These are phyloP conservation scores for Adelognathus sp. DNA, from an alignment of 2,888 invertebrate species.

Conservation along the genomic window DNA sequence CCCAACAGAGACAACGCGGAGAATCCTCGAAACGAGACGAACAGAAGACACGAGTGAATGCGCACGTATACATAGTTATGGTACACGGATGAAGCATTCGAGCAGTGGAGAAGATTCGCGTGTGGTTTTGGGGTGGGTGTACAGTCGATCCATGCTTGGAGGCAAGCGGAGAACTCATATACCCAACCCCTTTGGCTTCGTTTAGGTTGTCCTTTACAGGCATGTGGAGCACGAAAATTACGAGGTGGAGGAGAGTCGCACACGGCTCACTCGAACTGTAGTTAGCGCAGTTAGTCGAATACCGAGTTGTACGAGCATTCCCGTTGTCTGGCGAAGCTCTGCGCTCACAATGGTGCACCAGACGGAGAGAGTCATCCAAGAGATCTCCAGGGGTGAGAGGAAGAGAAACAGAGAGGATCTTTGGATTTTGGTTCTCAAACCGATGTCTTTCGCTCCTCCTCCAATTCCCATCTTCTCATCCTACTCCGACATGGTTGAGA, in stretches of 20 bases:
- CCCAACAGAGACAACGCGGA: background rate
- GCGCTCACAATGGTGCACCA: background rate
- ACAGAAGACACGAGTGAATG: background rate
- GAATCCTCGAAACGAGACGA: background rate
- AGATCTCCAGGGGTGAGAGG: background rate
- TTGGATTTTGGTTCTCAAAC: background rate
- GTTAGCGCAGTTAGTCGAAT: constrained; percentile 66
- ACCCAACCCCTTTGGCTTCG: background rate
- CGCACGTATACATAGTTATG: background rate
- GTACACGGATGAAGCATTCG: background rate
- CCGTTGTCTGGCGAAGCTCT: background rate
- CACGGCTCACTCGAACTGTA: constrained; percentile 67
- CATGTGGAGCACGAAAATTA: constrained; percentile 14
- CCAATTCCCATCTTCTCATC: background rate
- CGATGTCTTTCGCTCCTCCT: background rate
- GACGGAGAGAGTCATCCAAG: background rate
- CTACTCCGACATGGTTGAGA: background rate
- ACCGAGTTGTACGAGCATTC: background rate
- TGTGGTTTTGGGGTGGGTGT: background rate
- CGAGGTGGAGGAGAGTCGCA: constrained; percentile 17
- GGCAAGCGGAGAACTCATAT: background rate
- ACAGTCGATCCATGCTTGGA: background rate
- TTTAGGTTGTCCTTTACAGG: constrained; percentile 8
- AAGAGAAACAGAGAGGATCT: background rate
- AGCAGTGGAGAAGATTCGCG: background rate